Evolutionary conservation across 2,888 invertebrate species (phyloP), one percentile per base, ranked within the genome.

Genomic region (Melipona bicolor): DNA sequence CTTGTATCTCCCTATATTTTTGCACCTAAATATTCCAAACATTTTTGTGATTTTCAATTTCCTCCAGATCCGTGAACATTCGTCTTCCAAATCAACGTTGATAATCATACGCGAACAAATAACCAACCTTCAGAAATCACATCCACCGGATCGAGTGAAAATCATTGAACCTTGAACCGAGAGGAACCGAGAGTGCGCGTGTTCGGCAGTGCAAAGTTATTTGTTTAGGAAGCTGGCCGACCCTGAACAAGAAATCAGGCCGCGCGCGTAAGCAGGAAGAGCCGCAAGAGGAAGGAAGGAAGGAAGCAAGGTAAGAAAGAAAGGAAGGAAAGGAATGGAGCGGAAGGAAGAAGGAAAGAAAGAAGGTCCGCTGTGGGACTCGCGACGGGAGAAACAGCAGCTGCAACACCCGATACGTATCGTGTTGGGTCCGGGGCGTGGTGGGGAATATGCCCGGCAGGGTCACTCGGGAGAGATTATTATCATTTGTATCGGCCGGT

Each of bases 321-420:
- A 71, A 73, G 83, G 77, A 79, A 83, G 83, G 71, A 80, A 79
- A 69, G 74, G 77, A 78, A 77, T 67, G 76, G 65, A 77, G 69
- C 77, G 79, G 81, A 79, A 79, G 79, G 71, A 84, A 79, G 77
- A 79, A 72, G 71, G 71, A 79, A 77, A 75, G 77, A 84, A 80
- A 75, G 78, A 75, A 72, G 81, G 78, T 65, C 79, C 83, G 85
- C 71, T 68, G 43, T 43, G 54, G 81, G 15, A 59, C 69, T 81
- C 85, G 86, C 88, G 90, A 89, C 91, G 86, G 86, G 89, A 92
- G 91, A 92, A 93, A 91, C 93, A 93, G 94, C 93, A 93, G 93
- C 94, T 93, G 94, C 93, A 93, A 91, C 93, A 92, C 90, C 91
- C 94, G 93, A 94, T 94, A 92, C 89, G 92, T 89, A 87, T 90